Evolutionary conservation across 1,140 invertebrate genomes (phyloP).

Genomic region (Caenorhabditis remanei): DNA sequence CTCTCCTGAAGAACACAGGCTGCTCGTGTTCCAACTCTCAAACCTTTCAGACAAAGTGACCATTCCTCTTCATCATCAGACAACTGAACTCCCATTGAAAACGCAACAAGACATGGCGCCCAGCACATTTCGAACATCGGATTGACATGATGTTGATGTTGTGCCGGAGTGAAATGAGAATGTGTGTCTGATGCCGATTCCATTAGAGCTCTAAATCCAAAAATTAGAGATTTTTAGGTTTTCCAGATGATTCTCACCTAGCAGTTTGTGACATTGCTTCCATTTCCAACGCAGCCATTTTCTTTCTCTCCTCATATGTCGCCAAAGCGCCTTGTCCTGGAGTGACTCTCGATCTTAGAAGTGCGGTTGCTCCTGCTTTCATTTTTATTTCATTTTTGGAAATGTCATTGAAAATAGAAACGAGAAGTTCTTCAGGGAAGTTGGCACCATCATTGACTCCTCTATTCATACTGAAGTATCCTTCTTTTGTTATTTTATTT

Average conservation of each 20-base stretch:
- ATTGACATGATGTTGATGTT: conserved; percentile 95
- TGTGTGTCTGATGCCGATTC: conserved; percentile 97
- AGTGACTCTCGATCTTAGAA: conserved; percentile 57
- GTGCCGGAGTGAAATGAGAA: conserved; percentile 94
- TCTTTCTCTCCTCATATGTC: conserved; percentile 79
- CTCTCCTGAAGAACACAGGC: conserved; percentile 92
- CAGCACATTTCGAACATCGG: conserved; percentile 99
- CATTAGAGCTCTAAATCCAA: conserved; percentile 86
- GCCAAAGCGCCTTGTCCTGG: neutral
- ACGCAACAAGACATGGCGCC: conserved; percentile 97
- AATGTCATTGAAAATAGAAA: conserved; percentile 98
- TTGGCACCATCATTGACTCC: conserved; percentile 98
- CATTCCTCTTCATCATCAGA: conserved; percentile 94
- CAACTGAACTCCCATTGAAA: conserved; percentile 96
- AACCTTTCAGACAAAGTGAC: conserved; percentile 91
- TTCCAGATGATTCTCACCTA: conserved; percentile 80
- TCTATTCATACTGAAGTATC: conserved; percentile 96
- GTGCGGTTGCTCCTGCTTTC: conserved; percentile 81
- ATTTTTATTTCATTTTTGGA: conserved; percentile 99
- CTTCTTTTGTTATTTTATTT: conserved; percentile 99
- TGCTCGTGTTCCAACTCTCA: conserved; percentile 95
- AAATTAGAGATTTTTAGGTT: neutral
- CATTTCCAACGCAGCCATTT: conserved; percentile 98
- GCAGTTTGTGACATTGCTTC: conserved; percentile 95
- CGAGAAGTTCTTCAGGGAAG: conserved; percentile 95